These are phyloP conservation scores for Phthorimaea operculella DNA, from an alignment of 1,140 invertebrate genomes.

Conservation along the genomic window DNA sequence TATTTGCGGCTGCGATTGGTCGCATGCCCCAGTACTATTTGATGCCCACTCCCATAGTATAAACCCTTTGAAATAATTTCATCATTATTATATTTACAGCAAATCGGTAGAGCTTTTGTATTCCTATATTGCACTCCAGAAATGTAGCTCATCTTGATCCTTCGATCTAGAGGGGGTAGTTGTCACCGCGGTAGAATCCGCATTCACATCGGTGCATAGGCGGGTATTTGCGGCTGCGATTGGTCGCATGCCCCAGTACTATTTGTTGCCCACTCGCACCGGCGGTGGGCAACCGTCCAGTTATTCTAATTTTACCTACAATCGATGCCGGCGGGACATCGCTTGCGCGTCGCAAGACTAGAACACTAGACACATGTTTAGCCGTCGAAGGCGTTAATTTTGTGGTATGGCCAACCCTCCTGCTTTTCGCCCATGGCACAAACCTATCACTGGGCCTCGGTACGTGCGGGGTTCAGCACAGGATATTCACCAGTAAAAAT, in stretches of 20 bases:
- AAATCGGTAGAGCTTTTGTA: too few species aligned
- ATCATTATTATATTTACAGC: too few species aligned
- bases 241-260: constrained; percentile 66
- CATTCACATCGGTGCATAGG: constrained; percentile 44
- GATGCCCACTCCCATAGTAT: too few species aligned
- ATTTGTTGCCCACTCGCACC: constrained; percentile 46
- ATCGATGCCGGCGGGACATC: constrained; percentile 56
- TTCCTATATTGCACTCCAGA: too few species aligned
- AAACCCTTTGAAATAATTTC: too few species aligned
- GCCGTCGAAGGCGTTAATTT: constrained; percentile 38
- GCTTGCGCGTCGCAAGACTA: constrained; percentile 37
- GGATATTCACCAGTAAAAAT: too few species aligned
- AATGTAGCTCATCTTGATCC: too few species aligned
- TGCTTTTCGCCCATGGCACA: too few species aligned
- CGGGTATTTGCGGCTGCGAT: constrained; percentile 54
- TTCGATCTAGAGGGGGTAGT: neutral
- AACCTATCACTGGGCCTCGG: too few species aligned
- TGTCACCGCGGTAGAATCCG: constrained; percentile 31
- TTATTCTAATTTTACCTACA: constrained; percentile 67
- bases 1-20: constrained; percentile 61
- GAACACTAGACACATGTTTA: constrained; percentile 43
- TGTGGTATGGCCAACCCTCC: too few species aligned
- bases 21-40: constrained; percentile 67
- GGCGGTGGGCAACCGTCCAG: constrained; percentile 60
- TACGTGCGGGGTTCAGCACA: too few species aligned